These are phyloP conservation scores for Eurytoma adleriae DNA, from an alignment of 2,888 invertebrate species.

Conservation along the genomic window DNA sequence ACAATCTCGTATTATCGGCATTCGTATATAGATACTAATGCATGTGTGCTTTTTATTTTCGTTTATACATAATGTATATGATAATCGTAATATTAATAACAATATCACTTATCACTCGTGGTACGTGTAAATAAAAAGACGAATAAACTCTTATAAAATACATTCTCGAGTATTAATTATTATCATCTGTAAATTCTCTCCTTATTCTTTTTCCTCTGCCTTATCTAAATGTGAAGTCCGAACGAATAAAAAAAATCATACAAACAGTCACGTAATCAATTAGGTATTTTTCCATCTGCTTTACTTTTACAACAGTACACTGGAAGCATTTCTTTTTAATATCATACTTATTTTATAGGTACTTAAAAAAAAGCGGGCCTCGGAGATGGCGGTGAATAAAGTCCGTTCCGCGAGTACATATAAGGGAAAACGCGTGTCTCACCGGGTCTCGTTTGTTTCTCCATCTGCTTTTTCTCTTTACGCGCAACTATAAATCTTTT, in stretches of 20 bases:
- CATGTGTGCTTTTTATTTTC: conserved; percentile 45
- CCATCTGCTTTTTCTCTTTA: neutral
- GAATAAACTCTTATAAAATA: conserved; percentile 76
- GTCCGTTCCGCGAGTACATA: conserved; percentile 47
- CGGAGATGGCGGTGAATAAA: conserved; percentile 62
- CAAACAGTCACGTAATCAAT: conserved; percentile 65
- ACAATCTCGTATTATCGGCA: conserved; percentile 53
- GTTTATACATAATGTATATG: conserved; percentile 55
- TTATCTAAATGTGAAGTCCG: conserved; percentile 60
- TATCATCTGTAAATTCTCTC: conserved; percentile 58
- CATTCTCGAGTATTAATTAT: conserved; percentile 65
- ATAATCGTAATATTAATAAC: conserved; percentile 69
- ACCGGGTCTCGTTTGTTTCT: conserved; percentile 19
- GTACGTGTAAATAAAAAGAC: conserved; percentile 75
- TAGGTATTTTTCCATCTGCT: conserved; percentile 20
- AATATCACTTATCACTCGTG: conserved; percentile 75
- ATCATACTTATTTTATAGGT: conserved; percentile 66
- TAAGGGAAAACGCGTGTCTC: conserved; percentile 40
- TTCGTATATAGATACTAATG: conserved; percentile 60
- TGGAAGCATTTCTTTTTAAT: conserved; percentile 73
- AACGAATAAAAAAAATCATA: conserved; percentile 73
- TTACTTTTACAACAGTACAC: conserved; percentile 68
- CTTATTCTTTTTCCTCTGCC: conserved; percentile 63
- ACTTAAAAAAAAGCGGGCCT: conserved; percentile 58
- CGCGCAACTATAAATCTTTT: conserved; percentile 18